Evolutionary conservation across 2,113 vertebrate species (phyloP), one percentile per base, ranked within the genome.

Genomic region (Eubucco bourcierii): DNA sequence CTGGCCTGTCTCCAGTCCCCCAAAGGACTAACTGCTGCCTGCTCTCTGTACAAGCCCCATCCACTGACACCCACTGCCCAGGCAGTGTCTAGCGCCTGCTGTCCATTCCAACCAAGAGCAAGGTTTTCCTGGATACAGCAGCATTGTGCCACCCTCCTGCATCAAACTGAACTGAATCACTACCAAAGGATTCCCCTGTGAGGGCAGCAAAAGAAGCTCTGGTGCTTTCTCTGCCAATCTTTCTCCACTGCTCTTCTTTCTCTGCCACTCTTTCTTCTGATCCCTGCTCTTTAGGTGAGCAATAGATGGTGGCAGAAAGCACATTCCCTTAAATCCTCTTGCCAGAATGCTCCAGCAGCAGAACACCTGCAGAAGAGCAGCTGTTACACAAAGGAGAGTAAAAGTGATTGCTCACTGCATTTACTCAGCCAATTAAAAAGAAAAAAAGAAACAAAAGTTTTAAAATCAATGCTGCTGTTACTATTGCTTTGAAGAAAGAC

Each of bases 81-180:
- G 2, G 20, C 41, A 19, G 55, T 7, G 14, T 18, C 39, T 29
- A 4, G 1, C 5, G 10, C 44, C 31, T 41, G 15, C 60, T 27
- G 31, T 3, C n/a, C 53, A 34, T 7, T n/a, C 15, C 75, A 1
- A 25, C 16, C 16, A 5, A 27, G 28, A 59, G 19, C 10, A 29
- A 44, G 65, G 27, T 19, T 27, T 6, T 6, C 1, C 4, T 13
- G 47, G 23, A 13, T 2, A 23, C 66, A 20, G 52, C 29, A 13
- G 3, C 41, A 9, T 4, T 5, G 67, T 29, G 66, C 28, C 9
- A 3, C 24, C 31, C 46, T 9, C 3, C 10, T 5, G 12, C 64
- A 27, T 1, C 75, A 8, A 24, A 28, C 33, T 1, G 4, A 20
- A 17, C 16, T 1, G 24, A 6, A 16, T 5, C 24, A 1, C 4